A percentile compares a stretch with the other conserved stretches of the same genome.
phyloP scores from a whole-genome alignment of 1,140 invertebrate genomes.

The Eufriesea mexicana region DNA sequence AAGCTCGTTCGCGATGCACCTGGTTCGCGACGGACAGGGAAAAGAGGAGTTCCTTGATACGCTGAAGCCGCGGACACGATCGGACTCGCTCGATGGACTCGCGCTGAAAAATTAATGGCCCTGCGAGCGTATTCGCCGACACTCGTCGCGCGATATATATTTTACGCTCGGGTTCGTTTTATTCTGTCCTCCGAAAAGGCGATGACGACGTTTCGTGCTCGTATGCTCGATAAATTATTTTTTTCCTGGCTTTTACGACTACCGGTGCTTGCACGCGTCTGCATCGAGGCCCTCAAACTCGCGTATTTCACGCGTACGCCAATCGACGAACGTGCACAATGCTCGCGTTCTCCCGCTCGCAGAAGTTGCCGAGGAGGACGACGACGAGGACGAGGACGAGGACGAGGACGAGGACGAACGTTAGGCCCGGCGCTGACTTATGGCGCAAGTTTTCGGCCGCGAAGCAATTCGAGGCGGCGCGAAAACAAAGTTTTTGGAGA shows the following conservation, averaged over 20 bases:
- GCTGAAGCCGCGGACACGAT: slow-evolving; percentile 10
- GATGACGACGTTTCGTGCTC: neutral
- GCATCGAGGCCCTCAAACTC: slow-evolving; percentile 24
- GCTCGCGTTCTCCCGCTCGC: slow-evolving; percentile 44
- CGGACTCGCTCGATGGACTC: neutral
- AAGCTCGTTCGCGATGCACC: slow-evolving; percentile 82
- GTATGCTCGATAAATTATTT: slow-evolving; percentile 31
- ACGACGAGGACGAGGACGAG: too few species aligned
- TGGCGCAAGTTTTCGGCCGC: slow-evolving; percentile 75
- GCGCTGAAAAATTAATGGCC: slow-evolving; percentile 30
- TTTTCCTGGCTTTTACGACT: neutral
- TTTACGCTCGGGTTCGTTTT: slow-evolving; percentile 7
- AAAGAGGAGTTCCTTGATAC: slow-evolving; percentile 5
- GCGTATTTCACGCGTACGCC: slow-evolving; percentile 35
- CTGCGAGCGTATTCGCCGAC: neutral
- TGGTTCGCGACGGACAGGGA: slow-evolving; percentile 39
- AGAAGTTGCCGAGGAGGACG: slow-evolving; percentile 52
- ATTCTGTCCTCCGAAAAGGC: neutral
- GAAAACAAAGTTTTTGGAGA: slow-evolving; percentile 68
- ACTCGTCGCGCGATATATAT: neutral
- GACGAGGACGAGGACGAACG: slow-evolving; percentile 28
- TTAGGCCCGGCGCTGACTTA: slow-evolving; percentile 72
- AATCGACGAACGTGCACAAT: slow-evolving; percentile 52
- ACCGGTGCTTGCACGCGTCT: neutral
- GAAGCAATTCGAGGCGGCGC: slow-evolving; percentile 70